Base-by-base conservation (phyloP, 2,113 vertebrate genomes). In the Pelvicachromis taeniatus region DNA sequence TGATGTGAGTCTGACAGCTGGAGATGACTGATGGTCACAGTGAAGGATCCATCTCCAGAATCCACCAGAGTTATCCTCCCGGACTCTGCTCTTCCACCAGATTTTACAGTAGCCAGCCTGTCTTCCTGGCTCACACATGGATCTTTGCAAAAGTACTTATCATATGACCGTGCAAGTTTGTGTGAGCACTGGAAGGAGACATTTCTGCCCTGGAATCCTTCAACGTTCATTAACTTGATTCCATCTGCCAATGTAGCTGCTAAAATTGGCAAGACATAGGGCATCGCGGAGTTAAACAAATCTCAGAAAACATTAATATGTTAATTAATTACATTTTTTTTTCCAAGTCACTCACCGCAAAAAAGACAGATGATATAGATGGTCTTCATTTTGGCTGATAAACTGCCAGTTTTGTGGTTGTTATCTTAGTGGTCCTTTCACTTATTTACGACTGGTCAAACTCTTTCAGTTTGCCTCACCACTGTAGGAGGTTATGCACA, bases 61-160 rank as follows among this genome's bases (percentile, higher is more conserved):
- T 91, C 86, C 58, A 23, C 26, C 38, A 94, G 80, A 17, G 11
- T 38, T 10, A 92, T 58, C 53, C 88, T 86, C 23, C 70, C 80
- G 2, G 70, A 53, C 55, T 7, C 2, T 2, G 16, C 23, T 78
- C 1, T 26, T 9, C 1, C 0, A 10, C 88, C 79, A 53, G 83
- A 10, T 17, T 4, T 1, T 2, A 91, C 92, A 9, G 26, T 55
- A 26, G 38, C 54, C 61, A 94, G 40, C 14, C 9, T 38, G 45
- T 94, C 82, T 23, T 53, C 1, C 0, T 0, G 0, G 1, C 1
- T 7, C 9, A 6, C 13, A 50, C 93, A 95, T 6, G 54, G n/a
- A 31, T 73, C 6, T 9, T 21, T 91, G 84, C 94, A 94, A 40
- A 95, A 11, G 84, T 95, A 94, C 61, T 94, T 95, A 1, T 26